Conservation (phyloP, 2,888 invertebrate species). For the Protonemura montana region DNA sequence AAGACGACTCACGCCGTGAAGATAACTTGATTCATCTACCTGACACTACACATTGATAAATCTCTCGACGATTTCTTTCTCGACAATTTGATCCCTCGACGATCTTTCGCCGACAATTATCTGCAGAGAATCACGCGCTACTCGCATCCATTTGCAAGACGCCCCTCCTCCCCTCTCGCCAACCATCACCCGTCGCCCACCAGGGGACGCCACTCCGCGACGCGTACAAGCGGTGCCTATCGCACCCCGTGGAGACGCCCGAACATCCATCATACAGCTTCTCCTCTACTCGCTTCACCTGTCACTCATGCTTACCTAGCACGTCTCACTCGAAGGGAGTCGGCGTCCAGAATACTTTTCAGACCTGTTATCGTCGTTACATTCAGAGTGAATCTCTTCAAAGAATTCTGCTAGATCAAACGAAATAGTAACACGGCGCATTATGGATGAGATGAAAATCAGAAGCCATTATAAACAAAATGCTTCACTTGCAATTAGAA, state of each 20-base stretch:
- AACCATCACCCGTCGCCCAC: background rate
- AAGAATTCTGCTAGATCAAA: background rate
- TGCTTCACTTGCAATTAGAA: background rate
- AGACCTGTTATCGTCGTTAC: background rate
- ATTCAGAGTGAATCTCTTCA: background rate
- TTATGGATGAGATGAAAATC: background rate
- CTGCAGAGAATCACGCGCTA: conserved; percentile 7
- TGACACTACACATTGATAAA: conserved; percentile 20
- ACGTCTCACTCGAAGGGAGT: background rate
- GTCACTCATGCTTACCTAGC: background rate
- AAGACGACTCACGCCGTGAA: background rate
- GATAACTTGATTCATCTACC: conserved; percentile 14
- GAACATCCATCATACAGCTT: background rate
- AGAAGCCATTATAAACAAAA: too few relatives aligned
- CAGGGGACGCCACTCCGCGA: background rate
- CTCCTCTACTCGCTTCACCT: background rate
- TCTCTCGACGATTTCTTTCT: conserved; percentile 27
- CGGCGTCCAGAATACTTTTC: background rate
- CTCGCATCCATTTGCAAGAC: background rate
- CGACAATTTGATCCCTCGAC: conserved; percentile 15
- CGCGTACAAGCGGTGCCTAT: background rate
- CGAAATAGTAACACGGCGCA: background rate
- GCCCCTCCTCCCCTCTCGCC: background rate
- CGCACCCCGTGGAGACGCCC: background rate
- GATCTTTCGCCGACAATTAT: conserved; percentile 5